A percentile compares a stretch with the other conserved stretches of the same genome.
phyloP scores from a whole-genome alignment of 2,113 vertebrate species.

The Neolamprologus sp. region DNA sequence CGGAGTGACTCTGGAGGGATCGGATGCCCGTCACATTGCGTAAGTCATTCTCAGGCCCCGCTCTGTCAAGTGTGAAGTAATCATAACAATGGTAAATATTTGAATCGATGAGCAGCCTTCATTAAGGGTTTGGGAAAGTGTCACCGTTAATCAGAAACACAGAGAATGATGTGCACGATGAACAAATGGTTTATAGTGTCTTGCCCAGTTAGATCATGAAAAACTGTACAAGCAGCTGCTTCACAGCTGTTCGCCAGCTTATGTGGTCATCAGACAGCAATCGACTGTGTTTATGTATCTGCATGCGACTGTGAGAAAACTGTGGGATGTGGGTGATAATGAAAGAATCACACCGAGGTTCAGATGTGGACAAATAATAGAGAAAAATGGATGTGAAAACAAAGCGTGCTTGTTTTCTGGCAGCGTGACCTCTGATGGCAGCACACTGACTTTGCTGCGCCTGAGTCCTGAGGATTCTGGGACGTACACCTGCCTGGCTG shows the following conservation, averaged over 20 bases:
- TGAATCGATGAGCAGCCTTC: neutral
- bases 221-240: constrained; percentile 33
- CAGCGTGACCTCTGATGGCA: constrained; percentile 75
- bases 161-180: neutral
- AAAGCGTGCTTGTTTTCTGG: neutral
- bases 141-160: neutral
- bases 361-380: neutral
- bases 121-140: neutral
- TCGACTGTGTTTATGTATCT: neutral
- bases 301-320: neutral
- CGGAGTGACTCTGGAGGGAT: constrained; percentile 65
- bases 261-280: neutral
- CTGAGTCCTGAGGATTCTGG: constrained; percentile 74
- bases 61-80: neutral
- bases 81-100: neutral
- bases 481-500: constrained; percentile 82
- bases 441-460: constrained; percentile 73
- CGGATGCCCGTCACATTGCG: constrained; percentile 41
- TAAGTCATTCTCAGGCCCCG: constrained; percentile 15
- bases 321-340: constrained; percentile 23
- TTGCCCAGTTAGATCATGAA: constrained; percentile 13
- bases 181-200: constrained; percentile 17
- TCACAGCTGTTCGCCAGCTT: constrained; percentile 37
- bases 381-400: neutral
- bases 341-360: neutral